These are phyloP conservation scores for Mantis religiosa DNA, from an alignment of 2,888 invertebrate genomes.

Conservation along the genomic window DNA sequence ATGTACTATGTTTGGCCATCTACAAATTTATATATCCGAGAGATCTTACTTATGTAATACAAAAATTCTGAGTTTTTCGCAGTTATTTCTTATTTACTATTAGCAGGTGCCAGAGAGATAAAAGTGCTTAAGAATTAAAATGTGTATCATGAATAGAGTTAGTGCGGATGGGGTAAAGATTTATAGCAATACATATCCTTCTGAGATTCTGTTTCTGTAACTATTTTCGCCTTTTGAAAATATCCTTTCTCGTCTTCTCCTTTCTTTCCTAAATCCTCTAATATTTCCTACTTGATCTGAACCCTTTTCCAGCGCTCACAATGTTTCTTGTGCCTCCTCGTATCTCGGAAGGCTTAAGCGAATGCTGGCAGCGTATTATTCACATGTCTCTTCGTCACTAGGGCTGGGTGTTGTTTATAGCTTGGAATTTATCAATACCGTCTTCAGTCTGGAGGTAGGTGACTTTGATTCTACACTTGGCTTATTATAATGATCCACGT, in stretches of 20 bases:
- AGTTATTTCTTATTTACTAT: too few species aligned
- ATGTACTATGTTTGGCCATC: too few species aligned
- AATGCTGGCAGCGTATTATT: neutral
- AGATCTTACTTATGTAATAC: too few species aligned
- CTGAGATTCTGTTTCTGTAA: neutral
- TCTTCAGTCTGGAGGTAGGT: neutral
- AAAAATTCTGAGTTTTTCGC: too few species aligned
- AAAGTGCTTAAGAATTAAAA: too few species aligned
- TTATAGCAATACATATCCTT: neutral
- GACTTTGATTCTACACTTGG: neutral
- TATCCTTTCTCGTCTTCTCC: neutral
- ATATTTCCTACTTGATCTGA: neutral
- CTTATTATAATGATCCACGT: constrained; percentile 13
- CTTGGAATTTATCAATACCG: constrained; percentile 12
- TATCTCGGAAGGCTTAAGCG: neutral
- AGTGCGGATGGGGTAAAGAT: too few species aligned
- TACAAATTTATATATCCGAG: too few species aligned
- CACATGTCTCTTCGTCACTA: neutral
- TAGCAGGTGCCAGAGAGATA: too few species aligned
- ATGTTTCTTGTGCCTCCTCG: neutral
- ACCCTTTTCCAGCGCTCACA: neutral
- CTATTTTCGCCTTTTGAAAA: neutral
- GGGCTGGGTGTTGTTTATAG: neutral
- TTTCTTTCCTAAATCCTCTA: neutral
- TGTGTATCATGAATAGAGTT: too few species aligned